Percentiles rank a stretch among this genome's conserved stretches.
Evolutionary conservation across 64 coral and sea anemone genomes (phyloP).

Genomic region (Montipora efflorescens): DNA sequence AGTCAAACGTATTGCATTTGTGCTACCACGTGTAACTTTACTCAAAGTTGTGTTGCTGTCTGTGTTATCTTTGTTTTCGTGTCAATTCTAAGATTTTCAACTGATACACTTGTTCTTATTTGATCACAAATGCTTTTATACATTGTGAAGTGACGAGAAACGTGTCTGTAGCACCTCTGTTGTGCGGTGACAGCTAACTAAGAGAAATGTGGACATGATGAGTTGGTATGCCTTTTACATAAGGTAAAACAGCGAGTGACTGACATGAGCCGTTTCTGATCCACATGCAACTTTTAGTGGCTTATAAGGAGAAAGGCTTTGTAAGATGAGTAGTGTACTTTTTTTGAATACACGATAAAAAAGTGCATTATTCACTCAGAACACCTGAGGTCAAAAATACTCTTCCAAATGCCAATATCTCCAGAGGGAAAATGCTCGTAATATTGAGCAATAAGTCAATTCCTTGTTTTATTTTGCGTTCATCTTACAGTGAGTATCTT

Average conservation of each 20-base stretch:
- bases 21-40: background rate
- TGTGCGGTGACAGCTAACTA: constrained; percentile 59
- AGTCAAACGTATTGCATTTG: background rate
- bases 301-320: background rate
- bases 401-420: too few relatives aligned
- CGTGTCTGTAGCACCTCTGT: constrained; percentile 27
- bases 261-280: constrained; percentile 60
- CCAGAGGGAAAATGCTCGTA: too few relatives aligned
- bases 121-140: constrained; percentile 66
- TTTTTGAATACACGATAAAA: too few relatives aligned
- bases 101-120: constrained; percentile 98
- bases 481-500: too few relatives aligned
- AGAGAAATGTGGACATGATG: constrained; percentile 73
- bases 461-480: too few relatives aligned
- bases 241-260: background rate
- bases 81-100: constrained; percentile 4
- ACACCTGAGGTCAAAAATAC: too few relatives aligned
- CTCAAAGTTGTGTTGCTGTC: background rate
- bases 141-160: constrained; percentile 86
- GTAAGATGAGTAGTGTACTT: background rate
- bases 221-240: background rate
- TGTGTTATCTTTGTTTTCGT: background rate
- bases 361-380: too few relatives aligned
- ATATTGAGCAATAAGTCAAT: too few relatives aligned
- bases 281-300: background rate